A percentile compares a stretch with the other conserved stretches of the same genome.
These are phyloP conservation scores for Rallus crepitans DNA, from an alignment of 2,797 vertebrate genomes.

Conservation along the genomic window DNA sequence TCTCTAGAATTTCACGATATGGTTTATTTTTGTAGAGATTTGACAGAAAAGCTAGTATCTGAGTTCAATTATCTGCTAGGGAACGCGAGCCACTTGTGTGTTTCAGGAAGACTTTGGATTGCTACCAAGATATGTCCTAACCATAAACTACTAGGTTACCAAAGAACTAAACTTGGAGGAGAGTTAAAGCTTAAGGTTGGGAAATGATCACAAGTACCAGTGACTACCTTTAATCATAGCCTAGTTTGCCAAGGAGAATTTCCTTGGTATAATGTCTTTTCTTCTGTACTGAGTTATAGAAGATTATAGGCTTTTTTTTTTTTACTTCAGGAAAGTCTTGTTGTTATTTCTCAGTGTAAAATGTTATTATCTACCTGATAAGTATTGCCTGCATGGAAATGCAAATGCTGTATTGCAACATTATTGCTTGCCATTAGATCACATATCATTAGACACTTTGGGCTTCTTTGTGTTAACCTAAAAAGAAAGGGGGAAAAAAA, in stretches of 20 bases:
- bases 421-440: not conserved
- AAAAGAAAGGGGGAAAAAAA: not conserved
- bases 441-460: not conserved
- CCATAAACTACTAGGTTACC: conserved; percentile 65
- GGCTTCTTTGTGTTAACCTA: not conserved
- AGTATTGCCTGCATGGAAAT: conserved; percentile 4
- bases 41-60: conserved; percentile 8
- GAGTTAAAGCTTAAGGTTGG: conserved; percentile 48
- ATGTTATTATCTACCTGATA: conserved; percentile 33
- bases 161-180: conserved; percentile 7
- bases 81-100: not conserved
- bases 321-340: not conserved
- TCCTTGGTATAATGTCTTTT: conserved; percentile 43
- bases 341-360: conserved; percentile 33
- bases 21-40: not conserved
- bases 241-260: conserved; percentile 58
- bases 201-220: conserved; percentile 59
- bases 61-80: conserved; percentile 32
- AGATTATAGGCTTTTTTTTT: conserved; percentile 43
- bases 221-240: conserved; percentile 68
- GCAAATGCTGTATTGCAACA: not conserved
- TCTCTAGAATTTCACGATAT: not conserved
- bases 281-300: conserved; percentile 51
- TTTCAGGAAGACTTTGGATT: conserved; percentile 52
- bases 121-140: conserved; percentile 42